A percentile compares a stretch with the other conserved stretches of the same genome.
Conservation (phyloP, 2,888 invertebrate genomes). For the Hermodice carunculata region DNA sequence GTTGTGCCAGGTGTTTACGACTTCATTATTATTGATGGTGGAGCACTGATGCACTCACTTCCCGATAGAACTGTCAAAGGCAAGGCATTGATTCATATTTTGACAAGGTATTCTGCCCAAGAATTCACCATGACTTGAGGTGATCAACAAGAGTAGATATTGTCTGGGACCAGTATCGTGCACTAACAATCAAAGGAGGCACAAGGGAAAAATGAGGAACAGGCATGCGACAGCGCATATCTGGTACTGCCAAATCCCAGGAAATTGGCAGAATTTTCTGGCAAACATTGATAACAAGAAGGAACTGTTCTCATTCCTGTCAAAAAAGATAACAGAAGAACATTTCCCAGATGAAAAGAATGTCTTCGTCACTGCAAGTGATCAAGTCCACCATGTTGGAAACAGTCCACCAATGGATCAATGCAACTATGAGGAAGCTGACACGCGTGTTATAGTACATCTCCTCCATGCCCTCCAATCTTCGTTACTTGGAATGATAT, state of each 20-base stretch:
- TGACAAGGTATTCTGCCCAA: slow-evolving; percentile 3
- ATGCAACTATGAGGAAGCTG: slow-evolving; percentile 26
- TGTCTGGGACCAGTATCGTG: slow-evolving; percentile 21
- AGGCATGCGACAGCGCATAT: slow-evolving; percentile 19
- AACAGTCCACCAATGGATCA: not conserved
- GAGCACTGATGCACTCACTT: not conserved
- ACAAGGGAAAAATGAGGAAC: slow-evolving; percentile 22
- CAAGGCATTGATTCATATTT: not conserved
- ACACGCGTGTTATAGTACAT: slow-evolving; percentile 22
- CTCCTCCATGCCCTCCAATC: slow-evolving; percentile 23
- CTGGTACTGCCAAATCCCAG: slow-evolving; percentile 19
- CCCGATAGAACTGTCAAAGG: not conserved
- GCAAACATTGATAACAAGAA: slow-evolving; percentile 27
- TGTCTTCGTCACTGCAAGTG: not conserved
- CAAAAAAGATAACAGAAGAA: slow-evolving; percentile 5
- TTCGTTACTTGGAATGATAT: slow-evolving; percentile 9
- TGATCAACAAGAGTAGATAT: slow-evolving; percentile 21
- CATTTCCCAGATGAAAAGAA: not conserved
- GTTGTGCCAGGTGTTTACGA: not conserved
- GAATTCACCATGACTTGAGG: slow-evolving; percentile 18
- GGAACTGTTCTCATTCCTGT: slow-evolving; percentile 21
- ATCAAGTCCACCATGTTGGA: not conserved
- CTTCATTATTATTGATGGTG: not conserved
- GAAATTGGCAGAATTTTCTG: slow-evolving; percentile 20
- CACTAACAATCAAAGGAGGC: slow-evolving; percentile 17